Conservation (phyloP, 2,113 vertebrate species). For the Felis catus region DNA sequence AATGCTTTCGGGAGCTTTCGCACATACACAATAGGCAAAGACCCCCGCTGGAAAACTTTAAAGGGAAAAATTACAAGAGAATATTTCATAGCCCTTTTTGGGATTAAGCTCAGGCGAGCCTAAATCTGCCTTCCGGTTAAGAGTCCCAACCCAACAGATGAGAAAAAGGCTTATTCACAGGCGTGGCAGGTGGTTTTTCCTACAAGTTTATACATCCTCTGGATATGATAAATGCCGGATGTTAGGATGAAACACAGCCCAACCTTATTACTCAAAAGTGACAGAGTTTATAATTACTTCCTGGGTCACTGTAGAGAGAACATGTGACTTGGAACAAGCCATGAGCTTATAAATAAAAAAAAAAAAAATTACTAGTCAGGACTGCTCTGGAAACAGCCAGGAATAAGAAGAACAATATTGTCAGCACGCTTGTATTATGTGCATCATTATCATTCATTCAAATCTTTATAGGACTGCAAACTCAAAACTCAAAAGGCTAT, state of each 20-base stretch:
- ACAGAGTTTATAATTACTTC: slow-evolving; percentile 48
- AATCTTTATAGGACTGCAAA: not conserved
- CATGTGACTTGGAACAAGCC: not conserved
- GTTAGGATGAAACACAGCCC: slow-evolving; percentile 42
- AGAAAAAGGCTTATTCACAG: slow-evolving; percentile 53
- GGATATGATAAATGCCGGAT: slow-evolving; percentile 35
- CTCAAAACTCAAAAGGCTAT: not conserved
- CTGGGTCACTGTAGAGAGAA: not conserved
- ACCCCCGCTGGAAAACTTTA: not conserved
- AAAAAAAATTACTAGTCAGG: not conserved
- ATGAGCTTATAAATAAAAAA: not conserved
- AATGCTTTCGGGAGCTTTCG: slow-evolving; percentile 40
- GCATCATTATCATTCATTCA: not conserved
- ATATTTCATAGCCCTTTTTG: not conserved
- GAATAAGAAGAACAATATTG: slow-evolving; percentile 26
- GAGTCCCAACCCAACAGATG: not conserved
- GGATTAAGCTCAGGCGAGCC: not conserved
- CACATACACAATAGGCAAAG: not conserved
- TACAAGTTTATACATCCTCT: slow-evolving; percentile 54
- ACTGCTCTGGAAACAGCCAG: not conserved
- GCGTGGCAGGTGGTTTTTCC: not conserved
- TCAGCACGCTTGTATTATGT: not conserved
- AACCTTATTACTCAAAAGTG: slow-evolving; percentile 54
- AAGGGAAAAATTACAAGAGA: not conserved
- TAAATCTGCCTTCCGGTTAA: slow-evolving; percentile 19